Evolutionary conservation across 2,888 invertebrate species (phyloP), one percentile per base, ranked within the genome.

Genomic region (Cecidostiba fungosa): DNA sequence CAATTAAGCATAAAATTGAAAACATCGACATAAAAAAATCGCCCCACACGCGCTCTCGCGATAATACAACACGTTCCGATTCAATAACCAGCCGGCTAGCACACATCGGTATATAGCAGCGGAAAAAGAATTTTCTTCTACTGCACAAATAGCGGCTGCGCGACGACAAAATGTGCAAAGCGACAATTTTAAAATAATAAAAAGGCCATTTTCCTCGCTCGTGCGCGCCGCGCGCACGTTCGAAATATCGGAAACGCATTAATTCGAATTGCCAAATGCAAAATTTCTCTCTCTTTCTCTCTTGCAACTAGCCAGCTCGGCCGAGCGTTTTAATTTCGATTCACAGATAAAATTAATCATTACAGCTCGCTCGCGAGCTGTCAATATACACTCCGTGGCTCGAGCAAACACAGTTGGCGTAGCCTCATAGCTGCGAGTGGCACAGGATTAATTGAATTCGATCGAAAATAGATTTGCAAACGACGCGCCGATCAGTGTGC

Each of bases 381-480:
- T 77, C 82, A 70, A 59, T 73, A 77, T 26, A 83, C 14, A 32
- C 36, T 6, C 5, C 6, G 10, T 5, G 12, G n/a, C 39, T 3
- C 23, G 72, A n/a, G 72, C 72, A n/a, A 36, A 39, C 36, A 26
- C 26, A 62, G 79, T 14, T 16, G n/a, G 39, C 50, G 29, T 10
- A 77, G n/a, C n/a, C 43, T 19, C 8, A 23, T 29, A 36, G 59
- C 29, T 77, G 76, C 69, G 54, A 70, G 39, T 81, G 70, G 76
- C 77, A 81, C 69, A 2, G 66, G 76, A 85, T 76, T 82, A 85
- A 85, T 85, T 85, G 85, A 77, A 85, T 76, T 79, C 79, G 79
- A 85, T 78, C 59, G 82, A 85, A 82, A 79, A 79, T 85, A 74
- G 82, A 83, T 85, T 84, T 77, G 77, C 62, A 77, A 83, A 72